Evolutionary conservation across 1,140 invertebrate genomes (phyloP).

Genomic region (Mamestra configurata): DNA sequence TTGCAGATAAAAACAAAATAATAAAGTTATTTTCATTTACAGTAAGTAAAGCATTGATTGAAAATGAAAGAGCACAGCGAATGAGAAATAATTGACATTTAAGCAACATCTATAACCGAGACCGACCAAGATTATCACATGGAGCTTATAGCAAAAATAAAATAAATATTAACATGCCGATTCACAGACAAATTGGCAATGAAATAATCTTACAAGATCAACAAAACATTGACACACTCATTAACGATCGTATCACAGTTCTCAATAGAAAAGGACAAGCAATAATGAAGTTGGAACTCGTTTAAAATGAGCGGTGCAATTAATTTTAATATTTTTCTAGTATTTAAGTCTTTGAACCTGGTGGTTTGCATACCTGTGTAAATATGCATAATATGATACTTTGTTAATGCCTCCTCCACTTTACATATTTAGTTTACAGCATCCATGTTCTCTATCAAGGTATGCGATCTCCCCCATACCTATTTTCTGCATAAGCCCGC

Average conservation of each 20-base stretch:
- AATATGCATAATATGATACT: conserved; percentile 50
- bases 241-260: conserved; percentile 45
- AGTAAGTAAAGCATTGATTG: conserved; percentile 26
- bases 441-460: conserved; percentile 67
- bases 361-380: conserved; percentile 41
- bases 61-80: conserved; percentile 23
- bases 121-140: conserved; percentile 31
- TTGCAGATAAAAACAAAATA: neutral
- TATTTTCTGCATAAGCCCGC: conserved; percentile 71
- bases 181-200: conserved; percentile 48
- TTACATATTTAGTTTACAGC: conserved; percentile 69
- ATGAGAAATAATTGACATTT: conserved; percentile 44
- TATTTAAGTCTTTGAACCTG: conserved; percentile 32
- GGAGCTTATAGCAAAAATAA: conserved; percentile 23
- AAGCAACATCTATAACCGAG: conserved; percentile 26
- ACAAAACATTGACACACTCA: conserved; percentile 39
- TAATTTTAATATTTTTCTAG: conserved; percentile 50
- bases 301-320: conserved; percentile 38
- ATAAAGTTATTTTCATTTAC: conserved; percentile 36
- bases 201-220: conserved; percentile 46
- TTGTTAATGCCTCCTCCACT: conserved; percentile 62
- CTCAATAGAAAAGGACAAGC: conserved; percentile 42
- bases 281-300: conserved; percentile 34
- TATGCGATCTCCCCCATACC: conserved; percentile 73
- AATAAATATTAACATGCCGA: conserved; percentile 27